Percentiles rank a stretch among this genome's conserved stretches.
These are phyloP conservation scores for Montifringilla adamsi DNA, from an alignment of 2,113 vertebrate genomes.

Conservation along the genomic window DNA sequence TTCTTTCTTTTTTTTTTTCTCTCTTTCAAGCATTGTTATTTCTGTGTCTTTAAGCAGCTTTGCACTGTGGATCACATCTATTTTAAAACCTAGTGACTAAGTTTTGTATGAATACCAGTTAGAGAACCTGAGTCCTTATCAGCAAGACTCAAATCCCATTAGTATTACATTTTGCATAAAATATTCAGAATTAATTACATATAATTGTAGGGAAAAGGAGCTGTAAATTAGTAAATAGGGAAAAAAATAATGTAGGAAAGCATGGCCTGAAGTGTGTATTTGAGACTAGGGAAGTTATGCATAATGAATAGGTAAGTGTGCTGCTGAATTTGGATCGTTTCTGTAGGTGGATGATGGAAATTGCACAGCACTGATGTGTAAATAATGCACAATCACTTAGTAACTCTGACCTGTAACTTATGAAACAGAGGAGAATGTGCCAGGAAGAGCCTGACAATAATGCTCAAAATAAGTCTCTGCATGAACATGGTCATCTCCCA, in stretches of 20 bases:
- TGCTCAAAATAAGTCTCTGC: neutral
- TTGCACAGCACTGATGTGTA: neutral
- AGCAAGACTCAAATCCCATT: conserved; percentile 40
- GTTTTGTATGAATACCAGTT: conserved; percentile 7
- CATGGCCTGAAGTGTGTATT: neutral
- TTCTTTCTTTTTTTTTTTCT: neutral
- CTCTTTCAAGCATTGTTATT: neutral
- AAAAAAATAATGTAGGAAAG: neutral
- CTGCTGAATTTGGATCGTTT: neutral
- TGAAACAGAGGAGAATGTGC: neutral
- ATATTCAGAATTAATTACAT: conserved; percentile 17
- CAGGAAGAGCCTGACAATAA: neutral
- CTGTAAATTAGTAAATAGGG: neutral
- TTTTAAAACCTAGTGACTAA: conserved; percentile 13
- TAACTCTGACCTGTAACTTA: neutral
- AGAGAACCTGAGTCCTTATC: conserved; percentile 7
- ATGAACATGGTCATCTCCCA: neutral
- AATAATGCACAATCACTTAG: neutral
- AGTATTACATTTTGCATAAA: conserved; percentile 38
- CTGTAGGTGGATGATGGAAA: conserved; percentile 1
- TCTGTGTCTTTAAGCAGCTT: conserved; percentile 35
- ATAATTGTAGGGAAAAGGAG: conserved; percentile 18
- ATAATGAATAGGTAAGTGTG: neutral
- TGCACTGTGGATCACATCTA: neutral
- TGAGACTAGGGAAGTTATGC: neutral